phyloP scores from a whole-genome alignment of 2,113 vertebrate species.

The Spea multiplicata region DNA sequence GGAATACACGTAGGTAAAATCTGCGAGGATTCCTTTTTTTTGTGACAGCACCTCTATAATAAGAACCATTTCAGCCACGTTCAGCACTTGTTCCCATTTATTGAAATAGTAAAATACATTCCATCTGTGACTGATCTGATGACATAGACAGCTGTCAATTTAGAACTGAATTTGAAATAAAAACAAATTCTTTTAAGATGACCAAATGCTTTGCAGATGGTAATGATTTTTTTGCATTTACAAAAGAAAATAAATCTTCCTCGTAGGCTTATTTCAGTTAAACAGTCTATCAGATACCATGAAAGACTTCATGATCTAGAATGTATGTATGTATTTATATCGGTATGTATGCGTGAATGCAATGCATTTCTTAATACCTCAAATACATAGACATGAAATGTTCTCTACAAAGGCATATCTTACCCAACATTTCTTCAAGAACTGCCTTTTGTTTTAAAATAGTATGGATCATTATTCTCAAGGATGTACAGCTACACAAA shows the following conservation, averaged over 20 bases:
- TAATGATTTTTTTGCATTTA: constrained; percentile 27
- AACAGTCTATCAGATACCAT: not conserved
- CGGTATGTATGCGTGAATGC: too few relatives aligned
- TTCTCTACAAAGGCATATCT: too few relatives aligned
- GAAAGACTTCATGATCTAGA: too few relatives aligned
- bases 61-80: not conserved
- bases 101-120: constrained; percentile 31
- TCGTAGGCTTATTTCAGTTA: constrained; percentile 3
- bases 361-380: too few relatives aligned
- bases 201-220: constrained; percentile 41
- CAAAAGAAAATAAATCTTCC: constrained; percentile 38
- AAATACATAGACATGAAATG: too few relatives aligned
- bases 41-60: not conserved
- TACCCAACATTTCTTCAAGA: too few relatives aligned
- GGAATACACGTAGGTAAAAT: not conserved
- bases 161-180: constrained; percentile 30
- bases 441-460: too few relatives aligned
- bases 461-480: too few relatives aligned
- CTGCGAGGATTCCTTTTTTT: not conserved
- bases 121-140: constrained; percentile 40
- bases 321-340: too few relatives aligned
- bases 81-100: constrained; percentile 33
- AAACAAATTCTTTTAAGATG: constrained; percentile 40
- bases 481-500: too few relatives aligned
- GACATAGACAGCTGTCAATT: constrained; percentile 45